Evolutionary conservation across 1,140 invertebrate species (phyloP).

Genomic region (Bicyclus anynana): DNA sequence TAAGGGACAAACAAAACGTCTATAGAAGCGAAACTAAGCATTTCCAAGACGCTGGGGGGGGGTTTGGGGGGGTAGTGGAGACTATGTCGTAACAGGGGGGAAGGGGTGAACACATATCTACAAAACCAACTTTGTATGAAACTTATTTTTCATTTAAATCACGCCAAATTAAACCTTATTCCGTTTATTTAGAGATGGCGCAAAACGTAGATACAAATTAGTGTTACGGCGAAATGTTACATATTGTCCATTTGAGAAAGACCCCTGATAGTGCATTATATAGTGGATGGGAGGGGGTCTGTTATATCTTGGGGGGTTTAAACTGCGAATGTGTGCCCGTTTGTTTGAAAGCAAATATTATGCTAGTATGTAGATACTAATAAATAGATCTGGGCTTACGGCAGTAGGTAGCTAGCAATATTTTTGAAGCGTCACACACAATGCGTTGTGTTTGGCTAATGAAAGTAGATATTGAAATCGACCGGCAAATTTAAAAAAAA

Average conservation of each 20-base stretch:
- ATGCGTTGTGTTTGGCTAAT: too few species aligned
- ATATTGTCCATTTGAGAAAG: slow-evolving; percentile 57
- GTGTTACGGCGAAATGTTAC: slow-evolving; percentile 36
- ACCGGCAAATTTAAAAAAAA: too few species aligned
- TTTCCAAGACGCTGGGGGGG: slow-evolving; percentile 63
- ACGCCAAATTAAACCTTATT: slow-evolving; percentile 32
- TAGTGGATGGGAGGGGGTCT: slow-evolving; percentile 10
- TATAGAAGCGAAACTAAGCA: slow-evolving; percentile 63
- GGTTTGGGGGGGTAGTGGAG: slow-evolving; percentile 15
- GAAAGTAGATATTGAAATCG: too few species aligned
- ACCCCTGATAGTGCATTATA: slow-evolving; percentile 51
- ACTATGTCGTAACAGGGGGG: slow-evolving; percentile 14
- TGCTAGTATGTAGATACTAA: slow-evolving; percentile 21
- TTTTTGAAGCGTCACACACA: too few species aligned
- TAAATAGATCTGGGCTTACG: slow-evolving; percentile 35
- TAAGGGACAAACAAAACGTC: slow-evolving; percentile 68
- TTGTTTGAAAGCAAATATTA: slow-evolving; percentile 44
- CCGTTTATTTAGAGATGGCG: slow-evolving; percentile 6
- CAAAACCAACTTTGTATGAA: slow-evolving; percentile 30
- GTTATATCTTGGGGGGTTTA: slow-evolving; percentile 3
- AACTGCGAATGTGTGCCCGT: slow-evolving; percentile 28
- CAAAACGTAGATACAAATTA: slow-evolving; percentile 13
- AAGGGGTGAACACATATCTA: slow-evolving; percentile 31
- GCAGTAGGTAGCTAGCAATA: too few species aligned
- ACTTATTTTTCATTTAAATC: background rate